Percentiles rank a stretch among this genome's conserved stretches.
phyloP scores from a whole-genome alignment of 2,113 vertebrate species.

The Embiotoca jacksoni region DNA sequence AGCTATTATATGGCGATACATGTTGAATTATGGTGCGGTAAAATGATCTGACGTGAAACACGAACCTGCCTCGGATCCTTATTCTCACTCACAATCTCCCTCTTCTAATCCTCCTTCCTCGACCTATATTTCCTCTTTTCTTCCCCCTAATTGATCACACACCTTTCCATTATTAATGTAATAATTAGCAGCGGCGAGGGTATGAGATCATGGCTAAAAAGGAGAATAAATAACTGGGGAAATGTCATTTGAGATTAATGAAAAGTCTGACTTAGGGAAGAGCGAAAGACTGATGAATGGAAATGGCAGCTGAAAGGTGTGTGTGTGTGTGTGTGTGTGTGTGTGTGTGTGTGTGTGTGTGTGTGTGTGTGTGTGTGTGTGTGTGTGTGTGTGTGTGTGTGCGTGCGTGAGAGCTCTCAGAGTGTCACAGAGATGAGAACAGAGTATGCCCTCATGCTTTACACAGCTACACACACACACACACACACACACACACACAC shows the following conservation, averaged over 20 bases:
- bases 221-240: conserved; percentile 81
- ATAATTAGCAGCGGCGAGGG: conserved; percentile 79
- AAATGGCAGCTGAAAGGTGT: conserved; percentile 43
- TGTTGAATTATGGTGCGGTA: conserved; percentile 8
- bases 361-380: too few relatives aligned
- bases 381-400: conserved; percentile 20
- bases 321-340: neutral
- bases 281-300: conserved; percentile 62
- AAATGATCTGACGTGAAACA: conserved; percentile 49
- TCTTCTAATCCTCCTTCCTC: conserved; percentile 34
- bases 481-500: too few relatives aligned
- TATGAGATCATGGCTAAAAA: conserved; percentile 80
- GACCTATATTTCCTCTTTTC: conserved; percentile 62
- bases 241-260: conserved; percentile 83
- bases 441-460: conserved; percentile 67
- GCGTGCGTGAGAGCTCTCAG: too few relatives aligned
- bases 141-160: conserved; percentile 66
- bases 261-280: conserved; percentile 68
- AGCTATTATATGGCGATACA: neutral
- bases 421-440: conserved; percentile 23
- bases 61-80: conserved; percentile 20
- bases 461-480: neutral
- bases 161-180: conserved; percentile 83
- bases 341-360: too few relatives aligned
- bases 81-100: conserved; percentile 40